Evolutionary conservation across 2,797 vertebrate species (phyloP), one percentile per base, ranked within the genome.

Genomic region (Agapornis canus): DNA sequence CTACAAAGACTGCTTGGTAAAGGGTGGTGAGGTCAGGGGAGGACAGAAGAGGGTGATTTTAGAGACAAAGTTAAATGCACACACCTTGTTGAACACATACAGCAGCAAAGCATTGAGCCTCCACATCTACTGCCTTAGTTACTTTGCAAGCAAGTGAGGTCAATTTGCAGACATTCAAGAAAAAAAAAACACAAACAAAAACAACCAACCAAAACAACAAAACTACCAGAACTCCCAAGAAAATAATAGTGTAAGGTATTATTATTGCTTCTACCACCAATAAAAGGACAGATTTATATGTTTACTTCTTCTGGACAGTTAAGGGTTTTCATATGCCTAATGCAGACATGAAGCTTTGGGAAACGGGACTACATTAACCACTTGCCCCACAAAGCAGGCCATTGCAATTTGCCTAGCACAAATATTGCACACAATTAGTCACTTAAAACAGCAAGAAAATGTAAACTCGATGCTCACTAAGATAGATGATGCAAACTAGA

Each of bases 401-500:
- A 56, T 54, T 85, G 56, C 37, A 48, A 26, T 25, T 20, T 27
- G 25, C 13, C 43, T 45, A 40, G 21, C 54, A 77, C n/a, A 69
- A 71, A 42, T 0, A 4, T 10, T 52, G 82, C 32, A 77, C 10
- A 37, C 16, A 6, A 13, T 3, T 17, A 57, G 11, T 3, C 52
- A 45, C 26, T 25, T 29, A 39, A 13, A 91, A 19, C 20, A 57
- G 56, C 51, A 82, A 16, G 13, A 64, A 83, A 73, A 40, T 5
- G 3, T 11, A 23, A 86, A 63, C 7, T 64, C 0, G 0, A 27
- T 4, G 26, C 13, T 66, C 16, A 7, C 13, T 10, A 65, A 15
- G 10, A 68, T 0, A 64, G 12, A 32, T 6, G n/a, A 56, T 22
- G 12, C 52, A 54, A n/a, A 54, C 52, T 21, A 54, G 19, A n/a